Conservation (phyloP, 2,797 vertebrate species). For the Eulemur coronatus region DNA sequence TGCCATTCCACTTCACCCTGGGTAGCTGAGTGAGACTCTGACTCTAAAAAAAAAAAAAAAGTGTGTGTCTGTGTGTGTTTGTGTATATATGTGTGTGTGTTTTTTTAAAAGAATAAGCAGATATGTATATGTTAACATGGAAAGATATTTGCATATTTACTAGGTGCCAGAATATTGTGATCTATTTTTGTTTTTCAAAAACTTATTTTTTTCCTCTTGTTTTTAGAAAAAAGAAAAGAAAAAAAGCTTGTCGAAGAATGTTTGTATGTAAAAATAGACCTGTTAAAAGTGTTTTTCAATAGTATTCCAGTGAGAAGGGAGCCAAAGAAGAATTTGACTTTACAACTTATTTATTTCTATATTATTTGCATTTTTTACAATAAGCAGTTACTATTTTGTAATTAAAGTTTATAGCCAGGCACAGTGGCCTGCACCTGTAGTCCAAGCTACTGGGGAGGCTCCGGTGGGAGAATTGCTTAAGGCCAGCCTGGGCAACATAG, state of each 20-base stretch:
- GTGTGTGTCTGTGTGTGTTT: too few relatives aligned
- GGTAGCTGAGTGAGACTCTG: too few relatives aligned
- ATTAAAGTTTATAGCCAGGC: background rate
- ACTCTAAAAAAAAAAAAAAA: too few relatives aligned
- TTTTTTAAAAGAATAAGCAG: background rate
- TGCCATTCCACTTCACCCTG: too few relatives aligned
- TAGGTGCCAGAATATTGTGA: background rate
- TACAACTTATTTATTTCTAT: background rate
- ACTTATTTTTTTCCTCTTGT: background rate
- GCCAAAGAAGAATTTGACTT: slow-evolving; percentile 2
- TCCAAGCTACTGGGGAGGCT: background rate
- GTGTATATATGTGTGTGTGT: too few relatives aligned
- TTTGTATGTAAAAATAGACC: background rate
- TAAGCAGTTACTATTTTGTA: background rate
- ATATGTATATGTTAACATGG: background rate
- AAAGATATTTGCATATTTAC: background rate
- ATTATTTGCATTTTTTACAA: background rate
- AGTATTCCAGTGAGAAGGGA: background rate
- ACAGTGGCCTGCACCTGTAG: background rate
- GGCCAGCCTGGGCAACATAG: background rate
- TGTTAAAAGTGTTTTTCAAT: background rate
- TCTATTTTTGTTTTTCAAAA: background rate
- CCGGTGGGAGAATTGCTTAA: background rate
- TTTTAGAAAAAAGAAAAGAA: too few relatives aligned
- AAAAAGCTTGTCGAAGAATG: background rate